Percentiles rank a stretch among this genome's conserved stretches.
Evolutionary conservation across 2,113 vertebrate genomes (phyloP).

Genomic region (Epinephelus fuscoguttatus): DNA sequence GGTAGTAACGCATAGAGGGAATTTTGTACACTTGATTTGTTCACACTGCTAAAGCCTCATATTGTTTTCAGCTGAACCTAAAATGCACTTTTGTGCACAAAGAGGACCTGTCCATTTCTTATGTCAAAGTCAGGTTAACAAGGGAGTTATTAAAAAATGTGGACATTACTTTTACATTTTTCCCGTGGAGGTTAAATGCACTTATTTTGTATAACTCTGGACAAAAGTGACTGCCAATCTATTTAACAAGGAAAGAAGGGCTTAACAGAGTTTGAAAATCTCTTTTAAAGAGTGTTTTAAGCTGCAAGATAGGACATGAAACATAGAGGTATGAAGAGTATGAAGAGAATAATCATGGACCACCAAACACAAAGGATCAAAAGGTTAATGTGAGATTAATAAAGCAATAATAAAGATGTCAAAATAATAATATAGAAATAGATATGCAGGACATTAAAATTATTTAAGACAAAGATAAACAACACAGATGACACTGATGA

Average conservation of each 20-base stretch:
- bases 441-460: no score
- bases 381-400: background rate
- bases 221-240: background rate
- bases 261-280: no score
- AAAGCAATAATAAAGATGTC: no score
- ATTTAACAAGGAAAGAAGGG: background rate
- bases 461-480: background rate
- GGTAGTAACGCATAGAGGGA: background rate
- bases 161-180: no score
- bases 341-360: no score
- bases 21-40: background rate
- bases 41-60: background rate
- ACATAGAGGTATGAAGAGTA: no score
- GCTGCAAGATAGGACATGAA: no score
- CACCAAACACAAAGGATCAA: background rate
- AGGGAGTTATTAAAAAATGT: background rate
- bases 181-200: background rate
- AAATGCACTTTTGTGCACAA: background rate
- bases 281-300: no score
- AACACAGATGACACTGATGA: background rate
- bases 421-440: background rate
- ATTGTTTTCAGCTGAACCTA: background rate
- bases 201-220: background rate
- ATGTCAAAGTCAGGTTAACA: background rate
- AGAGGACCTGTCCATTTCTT: background rate